Evolutionary conservation across 2,797 vertebrate species (phyloP).

Genomic region (Buphagus erythrorhynchus): DNA sequence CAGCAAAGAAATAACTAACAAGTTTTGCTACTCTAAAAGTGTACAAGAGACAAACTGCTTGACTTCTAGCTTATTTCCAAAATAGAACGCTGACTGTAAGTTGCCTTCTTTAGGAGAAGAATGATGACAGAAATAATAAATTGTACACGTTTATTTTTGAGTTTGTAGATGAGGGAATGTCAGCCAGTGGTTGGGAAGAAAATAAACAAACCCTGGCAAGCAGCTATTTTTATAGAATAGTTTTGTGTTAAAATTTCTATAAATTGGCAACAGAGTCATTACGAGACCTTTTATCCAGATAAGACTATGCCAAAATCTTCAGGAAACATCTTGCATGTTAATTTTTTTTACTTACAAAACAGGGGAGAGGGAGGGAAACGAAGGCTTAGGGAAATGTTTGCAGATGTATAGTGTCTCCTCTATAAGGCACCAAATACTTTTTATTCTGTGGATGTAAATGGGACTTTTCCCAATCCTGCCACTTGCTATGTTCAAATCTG

Average conservation of each 20-base stretch:
- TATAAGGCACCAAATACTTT: background rate
- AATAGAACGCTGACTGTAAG: background rate
- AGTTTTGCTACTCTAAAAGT: background rate
- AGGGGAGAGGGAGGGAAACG: background rate
- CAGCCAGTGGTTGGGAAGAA: background rate
- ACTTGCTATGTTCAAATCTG: background rate
- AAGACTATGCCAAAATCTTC: constrained; percentile 56
- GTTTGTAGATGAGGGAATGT: constrained; percentile 25
- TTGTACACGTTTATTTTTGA: constrained; percentile 30
- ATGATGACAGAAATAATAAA: constrained; percentile 43
- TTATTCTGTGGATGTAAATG: background rate
- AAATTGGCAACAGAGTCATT: constrained; percentile 26
- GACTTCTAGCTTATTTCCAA: constrained; percentile 25
- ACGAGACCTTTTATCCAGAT: constrained; percentile 46
- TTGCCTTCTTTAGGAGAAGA: constrained; percentile 50
- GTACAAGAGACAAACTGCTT: background rate
- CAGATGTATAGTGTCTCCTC: background rate
- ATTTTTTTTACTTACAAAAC: constrained; percentile 39
- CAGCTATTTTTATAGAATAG: constrained; percentile 46
- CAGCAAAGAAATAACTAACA: background rate
- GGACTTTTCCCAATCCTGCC: background rate
- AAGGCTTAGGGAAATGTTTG: background rate
- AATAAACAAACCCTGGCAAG: constrained; percentile 46
- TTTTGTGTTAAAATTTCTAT: constrained; percentile 57
- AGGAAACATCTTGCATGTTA: constrained; percentile 49